phyloP scores from a whole-genome alignment of 1,140 invertebrate species.

The Aphaenogaster ashmeadi region DNA sequence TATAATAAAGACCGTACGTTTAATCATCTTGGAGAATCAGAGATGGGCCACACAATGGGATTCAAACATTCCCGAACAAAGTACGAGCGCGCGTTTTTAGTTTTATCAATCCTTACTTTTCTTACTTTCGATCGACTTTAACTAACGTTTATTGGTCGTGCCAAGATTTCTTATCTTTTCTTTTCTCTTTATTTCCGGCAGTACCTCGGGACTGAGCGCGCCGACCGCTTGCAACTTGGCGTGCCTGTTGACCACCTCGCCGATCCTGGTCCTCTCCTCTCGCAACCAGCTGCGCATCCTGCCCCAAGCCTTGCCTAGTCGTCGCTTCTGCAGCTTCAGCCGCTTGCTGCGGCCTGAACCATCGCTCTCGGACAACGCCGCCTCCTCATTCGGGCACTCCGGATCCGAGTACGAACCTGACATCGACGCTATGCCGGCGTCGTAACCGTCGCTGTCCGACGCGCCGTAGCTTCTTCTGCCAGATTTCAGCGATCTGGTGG shows the following conservation, averaged over 20 bases:
- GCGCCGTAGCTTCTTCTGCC: constrained; percentile 58
- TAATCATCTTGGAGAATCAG: neutral
- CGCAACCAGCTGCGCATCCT: constrained; percentile 87
- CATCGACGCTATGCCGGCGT: constrained; percentile 61
- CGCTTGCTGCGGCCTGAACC: constrained; percentile 28
- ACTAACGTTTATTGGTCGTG: neutral
- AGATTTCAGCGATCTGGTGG: constrained; percentile 64
- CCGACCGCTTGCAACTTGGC: constrained; percentile 86
- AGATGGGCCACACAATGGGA: neutral
- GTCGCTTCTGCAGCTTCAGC: constrained; percentile 85
- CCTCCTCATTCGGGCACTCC: constrained; percentile 65
- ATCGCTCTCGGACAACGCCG: constrained; percentile 57
- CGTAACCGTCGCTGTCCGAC: constrained; percentile 60
- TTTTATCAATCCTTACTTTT: neutral
- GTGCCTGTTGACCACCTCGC: constrained; percentile 86
- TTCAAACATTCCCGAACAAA: neutral
- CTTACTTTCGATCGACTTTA: neutral
- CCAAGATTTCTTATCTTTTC: neutral
- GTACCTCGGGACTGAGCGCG: constrained; percentile 66
- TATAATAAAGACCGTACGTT: neutral
- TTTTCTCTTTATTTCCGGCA: neutral
- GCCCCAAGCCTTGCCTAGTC: constrained; percentile 87
- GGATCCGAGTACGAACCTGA: constrained; percentile 76
- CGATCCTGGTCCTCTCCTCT: constrained; percentile 86
- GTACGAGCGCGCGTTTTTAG: neutral